These are phyloP conservation scores for Echeneis naucrates DNA, from an alignment of 2,797 vertebrate species.

Conservation along the genomic window DNA sequence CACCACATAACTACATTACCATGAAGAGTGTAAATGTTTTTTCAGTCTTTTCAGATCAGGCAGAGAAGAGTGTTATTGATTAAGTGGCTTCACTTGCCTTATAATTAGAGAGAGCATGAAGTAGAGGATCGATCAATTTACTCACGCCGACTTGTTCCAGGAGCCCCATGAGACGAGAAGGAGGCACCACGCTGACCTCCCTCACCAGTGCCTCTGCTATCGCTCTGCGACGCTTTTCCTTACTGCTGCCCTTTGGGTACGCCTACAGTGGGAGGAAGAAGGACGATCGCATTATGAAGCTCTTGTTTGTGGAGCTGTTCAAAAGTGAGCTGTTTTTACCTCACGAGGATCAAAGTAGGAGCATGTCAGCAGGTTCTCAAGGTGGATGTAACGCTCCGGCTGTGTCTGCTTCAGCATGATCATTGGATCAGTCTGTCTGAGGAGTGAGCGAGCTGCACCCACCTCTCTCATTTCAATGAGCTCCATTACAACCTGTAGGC, in stretches of 20 bases:
- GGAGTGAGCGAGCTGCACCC: slow-evolving; percentile 93
- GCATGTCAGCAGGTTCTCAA: slow-evolving; percentile 93
- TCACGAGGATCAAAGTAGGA: slow-evolving; percentile 97
- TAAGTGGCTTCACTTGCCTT: too few relatives aligned
- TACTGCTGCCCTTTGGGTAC: slow-evolving; percentile 95
- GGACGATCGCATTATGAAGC: background rate
- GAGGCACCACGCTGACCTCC: slow-evolving; percentile 98
- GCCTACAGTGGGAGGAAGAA: slow-evolving; percentile 80
- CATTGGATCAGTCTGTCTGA: slow-evolving; percentile 97
- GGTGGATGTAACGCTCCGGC: slow-evolving; percentile 91
- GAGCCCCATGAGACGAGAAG: slow-evolving; percentile 95
- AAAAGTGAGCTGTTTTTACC: slow-evolving; percentile 72
- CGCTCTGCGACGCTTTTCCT: slow-evolving; percentile 94
- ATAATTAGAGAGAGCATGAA: slow-evolving; percentile 20
- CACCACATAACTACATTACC: too few relatives aligned
- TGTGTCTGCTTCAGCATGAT: slow-evolving; percentile 98
- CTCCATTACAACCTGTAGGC: slow-evolving; percentile 92
- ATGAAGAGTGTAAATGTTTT: too few relatives aligned
- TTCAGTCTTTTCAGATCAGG: too few relatives aligned
- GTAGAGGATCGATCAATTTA: slow-evolving; percentile 27
- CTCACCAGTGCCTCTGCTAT: slow-evolving; percentile 95
- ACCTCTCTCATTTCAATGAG: slow-evolving; percentile 95
- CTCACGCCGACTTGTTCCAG: slow-evolving; percentile 90
- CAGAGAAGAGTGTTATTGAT: too few relatives aligned
- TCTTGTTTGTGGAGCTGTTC: background rate